Base-by-base conservation (phyloP, 1,140 invertebrate species). In the Planococcus citri region DNA sequence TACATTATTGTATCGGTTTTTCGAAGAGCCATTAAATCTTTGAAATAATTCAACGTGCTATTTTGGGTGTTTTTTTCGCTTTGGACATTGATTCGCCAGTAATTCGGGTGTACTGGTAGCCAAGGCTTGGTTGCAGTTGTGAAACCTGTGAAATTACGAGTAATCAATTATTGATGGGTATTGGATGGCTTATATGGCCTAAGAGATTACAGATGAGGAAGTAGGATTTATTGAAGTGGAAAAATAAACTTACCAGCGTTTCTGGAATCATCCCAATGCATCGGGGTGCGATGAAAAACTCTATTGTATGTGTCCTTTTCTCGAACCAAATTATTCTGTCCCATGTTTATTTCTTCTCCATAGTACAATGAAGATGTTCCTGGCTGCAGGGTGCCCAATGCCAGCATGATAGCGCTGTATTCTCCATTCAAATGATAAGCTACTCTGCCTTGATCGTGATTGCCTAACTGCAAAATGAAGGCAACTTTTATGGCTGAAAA, bases 341-440 rank as follows among this genome's bases (percentile, higher is more conserved):
- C 1, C 87, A 92, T 90, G 1, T 85, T 89, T 69, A 90, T 84
- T 75, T 90, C 88, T 75, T 90, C 87, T 1, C 88, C 91, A 78
- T 91, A 87, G 76, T 92, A 92, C 69, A 85, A 85, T 0, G 90
- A 82, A 0, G 84, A 80, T 10, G 88, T 83, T 0, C 90, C 90
- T 12, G 88, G 87, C 20, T 91, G 74, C 0, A 88, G 73, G 33
- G 88, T 77, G 1, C 83, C 80, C 22, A 91, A 78, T 76, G 87
- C 85, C 72, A 86, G 85, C 14, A 88, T 75, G 0, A 81, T 80
- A 75, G 88, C 86, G 0, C 85, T 82, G 61, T 84, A 76, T 25
- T 84, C 78, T 0, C 73, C 72, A 14, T 84, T 82, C 71, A 87
- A 80, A 24, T 85, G 78, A 6, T 79, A 77, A 0, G 83, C 82